Percentiles rank a stretch among this genome's conserved stretches.
Conservation (phyloP, 2,797 vertebrate genomes). For the Odontamblyopus lacepedii region DNA sequence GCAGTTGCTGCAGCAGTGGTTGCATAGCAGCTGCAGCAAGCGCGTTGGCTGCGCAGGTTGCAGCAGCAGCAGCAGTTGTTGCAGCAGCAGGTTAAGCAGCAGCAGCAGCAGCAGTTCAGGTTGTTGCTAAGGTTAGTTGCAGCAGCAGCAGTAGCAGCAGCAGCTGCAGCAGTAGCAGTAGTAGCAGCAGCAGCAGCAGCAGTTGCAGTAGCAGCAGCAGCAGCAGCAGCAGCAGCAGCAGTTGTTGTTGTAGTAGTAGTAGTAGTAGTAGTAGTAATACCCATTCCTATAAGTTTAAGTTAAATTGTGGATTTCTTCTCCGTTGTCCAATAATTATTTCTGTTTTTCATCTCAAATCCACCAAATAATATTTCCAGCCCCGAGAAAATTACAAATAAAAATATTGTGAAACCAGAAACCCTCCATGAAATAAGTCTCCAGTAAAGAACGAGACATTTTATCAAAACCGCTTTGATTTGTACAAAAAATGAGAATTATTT, state of each 20-base stretch:
- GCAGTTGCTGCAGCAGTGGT: no score
- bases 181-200: no score
- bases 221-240: no score
- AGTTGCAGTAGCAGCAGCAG: no score
- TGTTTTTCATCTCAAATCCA: conserved; percentile 29
- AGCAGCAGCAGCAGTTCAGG: no score
- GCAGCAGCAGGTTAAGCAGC: no score
- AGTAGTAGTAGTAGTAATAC: not conserved
- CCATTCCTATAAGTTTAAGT: not conserved
- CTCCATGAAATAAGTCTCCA: not conserved
- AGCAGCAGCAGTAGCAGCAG: no score
- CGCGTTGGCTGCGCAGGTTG: no score
- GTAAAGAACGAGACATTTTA: not conserved
- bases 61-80: no score
- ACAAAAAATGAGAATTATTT: not conserved
- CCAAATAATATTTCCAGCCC: conserved; percentile 30
- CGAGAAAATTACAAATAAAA: conserved; percentile 32
- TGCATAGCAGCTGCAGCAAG: no score
- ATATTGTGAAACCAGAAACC: conserved; percentile 13
- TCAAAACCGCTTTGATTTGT: not conserved
- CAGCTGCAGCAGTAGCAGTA: no score
- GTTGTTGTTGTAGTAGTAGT: not conserved
- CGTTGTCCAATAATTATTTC: conserved; percentile 32
- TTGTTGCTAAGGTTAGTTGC: no score
- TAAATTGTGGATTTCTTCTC: not conserved